Evolutionary conservation across 2,888 invertebrate species (phyloP), one percentile per base, ranked within the genome.

Genomic region (Leucophora obtusa): DNA sequence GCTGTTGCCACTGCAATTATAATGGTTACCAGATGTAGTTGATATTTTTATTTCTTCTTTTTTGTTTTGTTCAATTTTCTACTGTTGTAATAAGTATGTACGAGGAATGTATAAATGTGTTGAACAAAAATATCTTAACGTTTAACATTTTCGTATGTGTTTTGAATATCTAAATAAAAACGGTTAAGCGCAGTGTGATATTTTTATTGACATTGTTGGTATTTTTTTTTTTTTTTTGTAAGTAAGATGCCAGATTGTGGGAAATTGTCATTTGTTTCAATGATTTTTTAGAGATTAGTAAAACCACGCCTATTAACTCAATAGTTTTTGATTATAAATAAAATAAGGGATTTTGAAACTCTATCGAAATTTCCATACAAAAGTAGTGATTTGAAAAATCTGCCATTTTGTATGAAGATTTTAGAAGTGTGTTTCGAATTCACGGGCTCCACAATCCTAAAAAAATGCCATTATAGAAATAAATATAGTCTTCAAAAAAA

Each of bases 1-100:
- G 59, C 66, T 58, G 38, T 43, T 72, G 51, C 24, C 50, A 38
- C 47, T 80, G 77, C 77, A 77, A 65, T 77, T 81, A 69, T 73
- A 73, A 60, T 77, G 60, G 77, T 81, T 81, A 77, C 77, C 81
- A 81, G 81, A 81, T 81, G 77, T 81, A 65, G 69, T 65, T 65
- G 59, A 69, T 63, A 63, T 47, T 50, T 53, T 2, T 14, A 33
- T 56, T 35, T 21, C 43, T 14, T 51, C 43, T 65, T 58, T 50
- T 18, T 43, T 71, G 53, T 71, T 77, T 50, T 53, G 47, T 60
- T 54, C 35, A 60, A 60, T 66, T 71, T 71, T 59, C 58, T 70
- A 65, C 1, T 66, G 51, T 51, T 58, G 33, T 35, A 14, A 14
- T 47, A 47, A 2, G 38, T 38, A 47, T 28, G 60, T 43, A 75